Evolutionary conservation across 2,888 invertebrate species (phyloP).

Genomic region (Laothoe populi): DNA sequence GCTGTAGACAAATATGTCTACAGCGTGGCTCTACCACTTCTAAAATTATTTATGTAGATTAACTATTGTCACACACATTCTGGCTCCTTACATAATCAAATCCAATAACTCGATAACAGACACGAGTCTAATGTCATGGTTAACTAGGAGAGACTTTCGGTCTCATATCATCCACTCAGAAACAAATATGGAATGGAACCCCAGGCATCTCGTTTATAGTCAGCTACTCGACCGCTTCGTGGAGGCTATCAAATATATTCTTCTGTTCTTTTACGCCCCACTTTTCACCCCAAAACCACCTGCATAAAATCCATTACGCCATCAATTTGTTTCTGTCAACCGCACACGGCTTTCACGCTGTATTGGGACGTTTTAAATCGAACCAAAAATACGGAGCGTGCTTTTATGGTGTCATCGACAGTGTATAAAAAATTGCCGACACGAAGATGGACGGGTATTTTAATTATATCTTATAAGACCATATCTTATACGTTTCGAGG

Average conservation of each 20-base stretch:
- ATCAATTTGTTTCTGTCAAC: conserved; percentile 27
- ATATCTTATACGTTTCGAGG: neutral
- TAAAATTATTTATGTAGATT: neutral
- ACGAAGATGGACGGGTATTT: neutral
- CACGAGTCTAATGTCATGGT: too few species aligned
- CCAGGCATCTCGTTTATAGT: too few species aligned
- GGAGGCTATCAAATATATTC: too few species aligned
- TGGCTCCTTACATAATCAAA: too few species aligned
- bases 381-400: conserved; percentile 5
- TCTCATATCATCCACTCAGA: too few species aligned
- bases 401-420: conserved; percentile 13
- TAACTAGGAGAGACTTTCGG: too few species aligned
- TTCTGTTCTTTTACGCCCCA: neutral
- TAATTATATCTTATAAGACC: neutral
- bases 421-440: neutral
- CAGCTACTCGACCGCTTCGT: too few species aligned
- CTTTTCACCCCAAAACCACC: conserved; percentile 4
- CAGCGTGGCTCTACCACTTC: neutral
- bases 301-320: conserved; percentile 45
- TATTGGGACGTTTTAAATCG: conserved; percentile 13
- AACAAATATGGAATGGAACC: too few species aligned
- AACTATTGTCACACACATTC: too few species aligned
- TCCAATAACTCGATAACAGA: too few species aligned
- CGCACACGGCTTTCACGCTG: conserved; percentile 4
- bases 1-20: neutral